Conservation (phyloP, 2,888 invertebrate species). For the Agrochola lota region DNA sequence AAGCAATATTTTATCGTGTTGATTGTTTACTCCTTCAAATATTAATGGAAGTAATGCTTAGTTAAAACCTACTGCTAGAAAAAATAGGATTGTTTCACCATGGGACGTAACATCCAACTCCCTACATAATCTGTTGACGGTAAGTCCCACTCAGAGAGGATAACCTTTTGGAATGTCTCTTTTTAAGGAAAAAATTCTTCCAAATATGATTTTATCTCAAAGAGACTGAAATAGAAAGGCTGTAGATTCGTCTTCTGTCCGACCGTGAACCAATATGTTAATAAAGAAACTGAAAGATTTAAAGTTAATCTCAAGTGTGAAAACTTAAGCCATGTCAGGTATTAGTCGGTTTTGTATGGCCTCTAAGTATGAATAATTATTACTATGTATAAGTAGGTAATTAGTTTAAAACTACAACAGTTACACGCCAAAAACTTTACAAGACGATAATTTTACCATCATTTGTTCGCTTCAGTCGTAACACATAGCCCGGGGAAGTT, state of each 20-base stretch:
- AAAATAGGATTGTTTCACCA: not conserved
- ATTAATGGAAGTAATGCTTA: not conserved
- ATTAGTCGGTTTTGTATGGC: conserved; percentile 4
- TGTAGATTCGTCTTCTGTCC: not conserved
- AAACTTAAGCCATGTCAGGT: conserved; percentile 1
- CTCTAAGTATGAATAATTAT: not conserved
- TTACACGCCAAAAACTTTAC: not conserved
- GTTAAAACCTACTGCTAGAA: not conserved
- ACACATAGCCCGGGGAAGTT: too few relatives aligned
- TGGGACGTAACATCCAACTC: not conserved
- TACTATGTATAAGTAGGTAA: not conserved
- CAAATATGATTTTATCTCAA: not conserved
- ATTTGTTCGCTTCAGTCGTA: not conserved
- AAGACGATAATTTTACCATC: not conserved
- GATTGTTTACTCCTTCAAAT: conserved; percentile 22
- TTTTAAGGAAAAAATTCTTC: not conserved
- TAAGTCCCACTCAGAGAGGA: not conserved
- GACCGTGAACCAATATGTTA: not conserved
- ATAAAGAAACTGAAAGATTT: not conserved
- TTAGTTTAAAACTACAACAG: not conserved
- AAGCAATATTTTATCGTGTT: conserved; percentile 34
- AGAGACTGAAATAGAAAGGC: not conserved
- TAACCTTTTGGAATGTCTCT: not conserved
- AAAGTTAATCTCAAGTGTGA: not conserved
- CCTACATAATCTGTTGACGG: too few relatives aligned